Evolutionary conservation across 2,113 vertebrate genomes (phyloP), one percentile per base, ranked within the genome.

Genomic region (Mus spicilegus): DNA sequence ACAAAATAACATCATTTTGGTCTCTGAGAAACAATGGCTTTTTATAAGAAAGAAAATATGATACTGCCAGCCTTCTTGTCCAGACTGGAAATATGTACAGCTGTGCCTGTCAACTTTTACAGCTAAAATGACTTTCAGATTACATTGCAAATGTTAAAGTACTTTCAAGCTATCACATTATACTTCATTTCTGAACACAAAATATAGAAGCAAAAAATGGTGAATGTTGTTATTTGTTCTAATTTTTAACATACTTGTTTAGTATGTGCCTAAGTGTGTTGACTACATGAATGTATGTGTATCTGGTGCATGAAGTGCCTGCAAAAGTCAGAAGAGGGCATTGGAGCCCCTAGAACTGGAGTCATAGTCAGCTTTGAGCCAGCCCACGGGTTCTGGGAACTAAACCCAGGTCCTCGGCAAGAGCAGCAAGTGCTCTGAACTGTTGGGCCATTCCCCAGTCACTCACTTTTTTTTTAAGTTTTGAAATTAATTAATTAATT

Each of bases 191-290:
- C 54, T 51, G 86, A 81, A 20, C 33, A 42, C 30, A 88, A 14
- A 39, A 7, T 42, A 49, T 49, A 49, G 49, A 49, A 49, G 49
- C 49, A 49, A 10, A 54, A 91, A 75, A 63, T 63, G 85, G 42
- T 56, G 20, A 89, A 63, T 24, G 63, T 70, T 94, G 56, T 58
- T n/a, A 92, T 73, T 87, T 87, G 16, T 65, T 90, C 65, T 90
- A 46, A 51, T 75, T 72, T 84, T 28, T 16, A 61, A 30, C 26
- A 42, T 61, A 84, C 28, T 84, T 84, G 8, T 63, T 63, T 56
- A 36, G 3, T 78, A 78, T 78, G n/a, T 9, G n/a, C 17, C 7
- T 42, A 17, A 26, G 24, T 63, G 12, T 63, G 81, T 61, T 24
- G 22, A 6, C 11, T 84, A 13, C n/a, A 63, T 28, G 56, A 17